Evolutionary conservation across 1,140 invertebrate genomes (phyloP).

Genomic region (Sinella curviseta): DNA sequence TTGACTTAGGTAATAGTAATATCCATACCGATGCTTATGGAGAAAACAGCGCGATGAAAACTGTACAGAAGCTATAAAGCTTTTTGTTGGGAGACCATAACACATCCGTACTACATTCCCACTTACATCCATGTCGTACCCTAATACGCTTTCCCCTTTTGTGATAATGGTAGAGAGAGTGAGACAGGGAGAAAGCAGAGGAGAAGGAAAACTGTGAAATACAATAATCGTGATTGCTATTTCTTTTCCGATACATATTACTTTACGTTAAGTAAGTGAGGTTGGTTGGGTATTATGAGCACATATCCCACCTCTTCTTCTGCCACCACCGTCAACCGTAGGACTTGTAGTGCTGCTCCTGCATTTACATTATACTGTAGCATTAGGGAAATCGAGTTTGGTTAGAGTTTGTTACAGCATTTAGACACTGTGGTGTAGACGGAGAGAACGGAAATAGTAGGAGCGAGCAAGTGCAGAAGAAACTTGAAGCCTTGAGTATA

Average conservation of each 20-base stretch:
- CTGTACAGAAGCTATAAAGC: too few relatives aligned
- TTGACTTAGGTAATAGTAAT: too few relatives aligned
- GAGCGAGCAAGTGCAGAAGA: slow-evolving; percentile 27
- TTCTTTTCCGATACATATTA: not conserved
- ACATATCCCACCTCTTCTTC: not conserved
- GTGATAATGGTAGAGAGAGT: not conserved
- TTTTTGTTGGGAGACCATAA: not conserved
- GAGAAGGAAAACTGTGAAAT: not conserved
- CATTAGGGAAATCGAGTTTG: not conserved
- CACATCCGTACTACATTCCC: not conserved
- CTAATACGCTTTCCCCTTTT: slow-evolving; percentile 5
- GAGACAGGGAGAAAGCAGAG: not conserved
- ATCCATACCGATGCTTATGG: not conserved
- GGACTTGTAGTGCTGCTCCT: too few relatives aligned
- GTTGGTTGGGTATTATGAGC: too few relatives aligned
- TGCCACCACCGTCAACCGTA: too few relatives aligned
- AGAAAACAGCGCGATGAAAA: not conserved
- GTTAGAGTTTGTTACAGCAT: not conserved
- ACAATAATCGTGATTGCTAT: slow-evolving; percentile 7
- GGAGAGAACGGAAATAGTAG: not conserved
- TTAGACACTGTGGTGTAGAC: not conserved
- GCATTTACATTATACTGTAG: too few relatives aligned
- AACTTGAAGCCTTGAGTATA: not conserved
- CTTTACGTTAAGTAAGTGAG: not conserved
- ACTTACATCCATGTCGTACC: not conserved